Conservation (phyloP, 2,888 invertebrate species). For the Phaonia tiefii region DNA sequence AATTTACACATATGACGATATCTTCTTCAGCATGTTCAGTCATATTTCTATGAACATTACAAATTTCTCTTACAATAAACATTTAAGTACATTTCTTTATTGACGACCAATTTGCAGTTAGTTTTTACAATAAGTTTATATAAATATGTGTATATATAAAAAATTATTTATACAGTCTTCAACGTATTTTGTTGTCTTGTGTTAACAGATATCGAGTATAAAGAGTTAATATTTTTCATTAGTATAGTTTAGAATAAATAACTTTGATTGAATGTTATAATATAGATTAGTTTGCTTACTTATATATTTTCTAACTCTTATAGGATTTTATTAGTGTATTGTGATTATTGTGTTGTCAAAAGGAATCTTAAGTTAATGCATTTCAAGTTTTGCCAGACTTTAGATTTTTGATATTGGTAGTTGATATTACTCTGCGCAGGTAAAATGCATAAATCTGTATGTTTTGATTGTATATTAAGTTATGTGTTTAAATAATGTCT, state of each 20-base stretch:
- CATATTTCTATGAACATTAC: conserved; percentile 12
- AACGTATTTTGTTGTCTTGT: conserved; percentile 60
- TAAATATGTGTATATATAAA: conserved; percentile 26
- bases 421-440: too few species aligned
- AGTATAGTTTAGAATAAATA: conserved; percentile 1
- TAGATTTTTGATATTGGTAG: background rate
- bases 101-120: conserved; percentile 27
- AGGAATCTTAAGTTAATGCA: conserved; percentile 62
- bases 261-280: conserved; percentile 15
- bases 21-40: background rate
- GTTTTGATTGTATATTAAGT: too few species aligned
- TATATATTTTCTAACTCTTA: conserved; percentile 37
- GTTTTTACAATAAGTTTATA: conserved; percentile 30
- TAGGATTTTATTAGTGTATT: conserved; percentile 56
- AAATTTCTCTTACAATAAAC: background rate
- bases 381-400: conserved; percentile 24
- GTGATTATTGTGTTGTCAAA: conserved; percentile 60
- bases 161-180: conserved; percentile 60
- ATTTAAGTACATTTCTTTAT: conserved; percentile 25
- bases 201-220: conserved; percentile 53
- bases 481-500: too few species aligned
- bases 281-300: conserved; percentile 21
- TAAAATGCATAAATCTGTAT: too few species aligned
- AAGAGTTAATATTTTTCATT: conserved; percentile 40
- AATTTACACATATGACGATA: background rate